phyloP scores from a whole-genome alignment of 2,797 vertebrate genomes.

The Triplophysa yarkandensis region DNA sequence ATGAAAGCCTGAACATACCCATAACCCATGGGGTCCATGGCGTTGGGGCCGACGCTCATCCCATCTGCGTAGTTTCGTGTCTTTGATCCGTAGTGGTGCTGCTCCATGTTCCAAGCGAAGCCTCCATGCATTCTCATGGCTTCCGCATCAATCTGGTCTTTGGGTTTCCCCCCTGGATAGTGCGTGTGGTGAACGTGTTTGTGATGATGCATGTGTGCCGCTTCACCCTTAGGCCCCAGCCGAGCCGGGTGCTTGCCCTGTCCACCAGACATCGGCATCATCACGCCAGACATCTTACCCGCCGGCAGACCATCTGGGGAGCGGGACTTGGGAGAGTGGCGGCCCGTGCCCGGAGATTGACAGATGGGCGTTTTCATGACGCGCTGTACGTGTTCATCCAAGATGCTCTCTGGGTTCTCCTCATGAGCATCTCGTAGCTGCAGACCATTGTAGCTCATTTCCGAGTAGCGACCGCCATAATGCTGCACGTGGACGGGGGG shows the following conservation, averaged over 20 bases:
- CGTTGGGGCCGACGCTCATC: conserved; percentile 60
- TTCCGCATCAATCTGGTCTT: conserved; percentile 83
- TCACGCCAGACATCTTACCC: conserved; percentile 70
- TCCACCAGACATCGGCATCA: conserved; percentile 65
- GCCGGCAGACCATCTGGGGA: conserved; percentile 83
- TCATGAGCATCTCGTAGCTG: conserved; percentile 87
- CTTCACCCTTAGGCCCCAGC: conserved; percentile 78
- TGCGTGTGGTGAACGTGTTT: conserved; percentile 86
- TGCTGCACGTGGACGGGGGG: conserved; percentile 81
- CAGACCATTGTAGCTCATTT: conserved; percentile 77
- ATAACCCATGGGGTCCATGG: conserved; percentile 79
- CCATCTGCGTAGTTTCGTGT: conserved; percentile 85
- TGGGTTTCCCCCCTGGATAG: conserved; percentile 78
- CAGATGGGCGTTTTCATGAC: conserved; percentile 97
- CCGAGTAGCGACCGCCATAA: conserved; percentile 82
- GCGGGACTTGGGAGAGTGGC: conserved; percentile 86
- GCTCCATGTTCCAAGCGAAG: conserved; percentile 80
- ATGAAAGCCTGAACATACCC: conserved; percentile 70
- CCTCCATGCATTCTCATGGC: conserved; percentile 72
- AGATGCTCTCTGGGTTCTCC: conserved; percentile 96
- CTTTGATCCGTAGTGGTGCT: conserved; percentile 82
- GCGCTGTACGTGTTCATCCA: conserved; percentile 95
- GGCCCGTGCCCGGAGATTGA: conserved; percentile 89
- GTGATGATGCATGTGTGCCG: conserved; percentile 79
- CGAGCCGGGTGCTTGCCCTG: conserved; percentile 82